Base-by-base conservation (phyloP, 2,113 vertebrate species). In the Tursiops truncatus region DNA sequence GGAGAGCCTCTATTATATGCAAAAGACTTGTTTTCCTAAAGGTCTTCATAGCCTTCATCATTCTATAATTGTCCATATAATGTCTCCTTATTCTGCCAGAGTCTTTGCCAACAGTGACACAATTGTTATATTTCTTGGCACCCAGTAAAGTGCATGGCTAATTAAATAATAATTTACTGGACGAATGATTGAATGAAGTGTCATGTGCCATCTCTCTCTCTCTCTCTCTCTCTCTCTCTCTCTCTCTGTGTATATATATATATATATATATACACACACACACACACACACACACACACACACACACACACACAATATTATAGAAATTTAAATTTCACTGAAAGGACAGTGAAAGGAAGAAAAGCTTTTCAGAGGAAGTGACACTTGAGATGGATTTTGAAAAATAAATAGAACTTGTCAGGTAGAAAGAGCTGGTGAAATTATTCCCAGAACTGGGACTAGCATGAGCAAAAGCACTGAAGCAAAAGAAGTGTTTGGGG, bases 221-320 rank as follows among this genome's bases (percentile, higher is more conserved):
- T 60, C 20, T 60, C 21, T 58, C 20, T 50, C 12, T 50, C 47
- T 38, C 38, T 50, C 14, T 36, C 36, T 36, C 36, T 53, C 50
- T 53, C 14, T 50, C 13, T 50, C 13, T 50, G 0, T 38, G 0
- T 81, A 14, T 81, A 38, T 41, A 17, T 62, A 10, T 12, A 68
- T 23, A 53, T 20, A 77, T 14, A 50, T 14, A 47, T 2, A 36
- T 2, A 36, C 36, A 47, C 0, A 47, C 2, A 47, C 0, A 47
- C 0, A 47, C 0, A 47, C 0, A 47, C 1, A 50, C 3, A 62
- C 3, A 62, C 3, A 63, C 4, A 28, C 4, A 63, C 25, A 63
- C 62, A 63, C 26, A 63, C 26, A 63, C 26, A 63, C 62, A 13
- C 62, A 63, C 17, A 31, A 8, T 36, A 23, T 81, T 79, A 76